These are phyloP conservation scores for Stenolophus ochropezus DNA, from an alignment of 2,888 invertebrate genomes.

Conservation along the genomic window DNA sequence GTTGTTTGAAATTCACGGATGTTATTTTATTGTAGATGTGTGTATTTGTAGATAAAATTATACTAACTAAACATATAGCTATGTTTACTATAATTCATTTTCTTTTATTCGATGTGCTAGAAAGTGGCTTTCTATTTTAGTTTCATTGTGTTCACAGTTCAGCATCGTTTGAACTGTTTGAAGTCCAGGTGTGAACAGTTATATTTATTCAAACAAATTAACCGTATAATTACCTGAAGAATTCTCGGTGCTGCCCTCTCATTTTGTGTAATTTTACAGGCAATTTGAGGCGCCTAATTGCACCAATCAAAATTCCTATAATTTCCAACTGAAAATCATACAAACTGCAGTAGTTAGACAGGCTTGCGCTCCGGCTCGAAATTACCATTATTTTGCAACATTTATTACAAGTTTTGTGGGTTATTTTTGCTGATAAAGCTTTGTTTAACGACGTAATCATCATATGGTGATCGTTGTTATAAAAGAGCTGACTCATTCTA, in stretches of 20 bases:
- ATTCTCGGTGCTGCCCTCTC: conserved; percentile 21
- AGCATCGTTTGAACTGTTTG: not conserved
- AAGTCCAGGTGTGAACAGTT: conserved; percentile 37
- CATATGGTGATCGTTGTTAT: conserved; percentile 28
- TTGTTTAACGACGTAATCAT: conserved; percentile 47
- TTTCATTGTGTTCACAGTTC: not conserved
- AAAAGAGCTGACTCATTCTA: conserved; percentile 42
- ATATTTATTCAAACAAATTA: conserved; percentile 52
- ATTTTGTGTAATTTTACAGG: conserved; percentile 44
- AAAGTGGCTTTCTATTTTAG: conserved; percentile 4
- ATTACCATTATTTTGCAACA: conserved; percentile 55
- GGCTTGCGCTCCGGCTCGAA: not conserved
- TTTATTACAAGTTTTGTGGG: not conserved
- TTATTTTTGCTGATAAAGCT: conserved; percentile 36
- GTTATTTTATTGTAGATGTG: not conserved
- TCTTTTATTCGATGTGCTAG: not conserved
- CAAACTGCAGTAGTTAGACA: conserved; percentile 22
- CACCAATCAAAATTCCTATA: conserved; percentile 46
- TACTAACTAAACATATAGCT: not conserved
- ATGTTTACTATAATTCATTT: not conserved
- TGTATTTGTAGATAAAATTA: not conserved
- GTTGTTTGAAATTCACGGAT: not conserved
- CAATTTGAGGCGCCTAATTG: conserved; percentile 33
- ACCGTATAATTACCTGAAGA: conserved; percentile 39
- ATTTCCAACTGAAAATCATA: conserved; percentile 32